Conservation (phyloP, 2,113 vertebrate species). For the Calyptomena viridis region DNA sequence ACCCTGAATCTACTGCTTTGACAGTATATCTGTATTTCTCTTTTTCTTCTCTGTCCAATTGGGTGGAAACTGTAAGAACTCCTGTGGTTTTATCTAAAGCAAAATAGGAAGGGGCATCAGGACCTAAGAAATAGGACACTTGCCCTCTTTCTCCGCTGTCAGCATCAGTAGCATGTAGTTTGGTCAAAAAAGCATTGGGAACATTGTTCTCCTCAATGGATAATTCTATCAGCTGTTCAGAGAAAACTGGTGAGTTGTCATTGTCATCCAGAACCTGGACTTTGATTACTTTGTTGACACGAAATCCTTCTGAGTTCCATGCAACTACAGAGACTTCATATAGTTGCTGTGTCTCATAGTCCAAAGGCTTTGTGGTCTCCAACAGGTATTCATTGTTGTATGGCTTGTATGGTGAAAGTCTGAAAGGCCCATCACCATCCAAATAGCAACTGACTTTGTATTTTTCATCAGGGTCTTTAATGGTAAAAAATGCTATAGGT, state of each 20-base stretch:
- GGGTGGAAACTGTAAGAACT: slow-evolving; percentile 87
- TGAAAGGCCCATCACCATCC: slow-evolving; percentile 89
- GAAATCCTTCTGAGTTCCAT: slow-evolving; percentile 77
- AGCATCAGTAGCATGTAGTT: slow-evolving; percentile 88
- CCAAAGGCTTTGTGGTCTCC: slow-evolving; percentile 88
- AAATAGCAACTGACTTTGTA: slow-evolving; percentile 85
- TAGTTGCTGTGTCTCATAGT: slow-evolving; percentile 85
- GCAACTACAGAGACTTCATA: slow-evolving; percentile 89
- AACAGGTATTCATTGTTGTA: slow-evolving; percentile 90
- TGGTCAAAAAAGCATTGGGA: slow-evolving; percentile 87
- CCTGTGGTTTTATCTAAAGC: slow-evolving; percentile 84
- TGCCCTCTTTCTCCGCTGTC: slow-evolving; percentile 87
- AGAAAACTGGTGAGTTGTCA: slow-evolving; percentile 92
- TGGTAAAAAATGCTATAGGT: slow-evolving; percentile 93
- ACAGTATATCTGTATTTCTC: slow-evolving; percentile 93
- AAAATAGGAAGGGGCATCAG: slow-evolving; percentile 89
- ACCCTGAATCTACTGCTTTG: slow-evolving; percentile 88
- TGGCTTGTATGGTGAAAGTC: slow-evolving; percentile 84
- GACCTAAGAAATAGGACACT: slow-evolving; percentile 88
- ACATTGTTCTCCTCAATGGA: slow-evolving; percentile 93
- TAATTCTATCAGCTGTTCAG: slow-evolving; percentile 85
- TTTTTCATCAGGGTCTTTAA: slow-evolving; percentile 85
- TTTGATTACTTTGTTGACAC: slow-evolving; percentile 82
- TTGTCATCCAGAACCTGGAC: slow-evolving; percentile 92
- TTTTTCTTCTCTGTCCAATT: slow-evolving; percentile 93